phyloP scores from a whole-genome alignment of 1,140 invertebrate species.

The Mercenaria mercenaria region DNA sequence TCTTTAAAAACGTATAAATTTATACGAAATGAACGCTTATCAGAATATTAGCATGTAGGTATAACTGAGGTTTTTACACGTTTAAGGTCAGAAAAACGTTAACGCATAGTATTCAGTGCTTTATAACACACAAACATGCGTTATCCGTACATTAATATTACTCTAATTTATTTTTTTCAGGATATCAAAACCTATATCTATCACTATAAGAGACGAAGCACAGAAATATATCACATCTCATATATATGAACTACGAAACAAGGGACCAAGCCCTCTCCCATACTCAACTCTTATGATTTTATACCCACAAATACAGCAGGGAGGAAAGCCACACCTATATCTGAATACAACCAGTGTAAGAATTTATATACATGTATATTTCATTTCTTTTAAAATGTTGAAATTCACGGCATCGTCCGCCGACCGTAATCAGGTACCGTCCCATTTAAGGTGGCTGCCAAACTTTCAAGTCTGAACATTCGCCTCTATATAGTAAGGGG shows the following conservation, averaged over 20 bases:
- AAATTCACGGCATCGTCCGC: neutral
- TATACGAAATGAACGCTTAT: no score
- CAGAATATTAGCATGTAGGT: no score
- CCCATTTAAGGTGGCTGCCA: no score
- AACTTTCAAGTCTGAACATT: no score
- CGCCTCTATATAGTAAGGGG: no score
- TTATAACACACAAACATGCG: no score
- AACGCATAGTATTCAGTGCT: no score
- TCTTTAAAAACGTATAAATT: no score
- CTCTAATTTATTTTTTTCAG: neutral
- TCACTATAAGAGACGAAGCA: neutral
- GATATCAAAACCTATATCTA: conserved; percentile 14
- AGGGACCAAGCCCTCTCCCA: conserved; percentile 46
- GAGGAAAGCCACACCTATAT: neutral
- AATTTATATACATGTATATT: neutral
- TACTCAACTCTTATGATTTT: conserved; percentile 2
- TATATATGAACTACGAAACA: conserved; percentile 33
- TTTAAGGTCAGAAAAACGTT: no score
- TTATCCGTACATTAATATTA: no score
- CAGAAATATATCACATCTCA: conserved; percentile 5
- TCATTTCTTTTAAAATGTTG: neutral
- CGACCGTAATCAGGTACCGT: no score
- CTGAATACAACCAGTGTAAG: conserved; percentile 51
- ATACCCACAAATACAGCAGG: conserved; percentile 26
- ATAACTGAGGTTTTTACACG: no score